These are phyloP conservation scores for Fregata magnificens DNA, from an alignment of 2,113 vertebrate species.

Conservation along the genomic window DNA sequence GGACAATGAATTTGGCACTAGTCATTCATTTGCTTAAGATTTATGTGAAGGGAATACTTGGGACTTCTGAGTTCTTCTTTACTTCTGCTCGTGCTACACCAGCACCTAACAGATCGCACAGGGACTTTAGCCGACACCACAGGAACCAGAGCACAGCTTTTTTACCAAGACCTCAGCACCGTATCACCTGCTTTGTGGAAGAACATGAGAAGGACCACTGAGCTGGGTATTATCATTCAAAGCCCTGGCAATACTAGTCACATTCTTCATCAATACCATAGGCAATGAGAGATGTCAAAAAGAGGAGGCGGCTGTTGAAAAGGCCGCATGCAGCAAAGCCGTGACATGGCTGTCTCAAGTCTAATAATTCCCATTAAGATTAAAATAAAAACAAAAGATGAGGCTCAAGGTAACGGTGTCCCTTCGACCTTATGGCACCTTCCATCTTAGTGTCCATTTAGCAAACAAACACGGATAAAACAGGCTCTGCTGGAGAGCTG, in stretches of 20 bases:
- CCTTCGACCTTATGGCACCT: background rate
- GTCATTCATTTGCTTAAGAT: background rate
- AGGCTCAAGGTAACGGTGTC: background rate
- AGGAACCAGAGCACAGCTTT: background rate
- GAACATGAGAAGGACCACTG: background rate
- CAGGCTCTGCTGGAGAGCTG: background rate
- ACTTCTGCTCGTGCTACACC: background rate
- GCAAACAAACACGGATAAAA: background rate
- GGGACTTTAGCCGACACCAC: background rate
- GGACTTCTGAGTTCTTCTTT: background rate
- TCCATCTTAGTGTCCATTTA: background rate
- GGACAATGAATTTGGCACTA: background rate
- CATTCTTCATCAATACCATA: background rate
- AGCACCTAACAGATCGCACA: background rate
- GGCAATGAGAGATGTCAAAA: background rate
- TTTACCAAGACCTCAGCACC: background rate
- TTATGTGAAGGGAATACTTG: background rate
- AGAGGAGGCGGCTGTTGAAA: background rate
- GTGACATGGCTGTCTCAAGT: background rate
- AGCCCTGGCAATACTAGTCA: background rate
- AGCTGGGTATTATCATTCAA: background rate
- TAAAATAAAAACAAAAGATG: background rate
- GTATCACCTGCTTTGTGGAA: background rate
- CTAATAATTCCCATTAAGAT: background rate
- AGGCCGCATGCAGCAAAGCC: background rate